These are phyloP conservation scores for Ectemnius cavifrons DNA, from an alignment of 2,888 invertebrate species.

Conservation along the genomic window DNA sequence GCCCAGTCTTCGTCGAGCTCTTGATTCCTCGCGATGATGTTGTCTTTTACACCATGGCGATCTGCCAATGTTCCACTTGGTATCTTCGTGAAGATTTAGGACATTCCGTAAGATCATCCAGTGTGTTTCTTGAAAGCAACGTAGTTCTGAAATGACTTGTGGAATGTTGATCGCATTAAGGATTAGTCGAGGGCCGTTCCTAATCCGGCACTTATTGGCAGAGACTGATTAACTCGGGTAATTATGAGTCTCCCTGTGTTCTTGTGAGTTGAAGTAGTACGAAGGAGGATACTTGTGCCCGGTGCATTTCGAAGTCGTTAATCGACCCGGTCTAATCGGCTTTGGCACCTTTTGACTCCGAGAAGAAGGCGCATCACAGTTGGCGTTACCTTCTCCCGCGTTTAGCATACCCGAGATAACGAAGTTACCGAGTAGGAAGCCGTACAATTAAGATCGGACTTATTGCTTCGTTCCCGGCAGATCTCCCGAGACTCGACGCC, in stretches of 20 bases:
- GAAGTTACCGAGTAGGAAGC: slow-evolving; percentile 32
- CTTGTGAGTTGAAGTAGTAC: neutral
- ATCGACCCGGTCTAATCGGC: neutral
- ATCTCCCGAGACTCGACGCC: neutral
- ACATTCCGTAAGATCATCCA: neutral
- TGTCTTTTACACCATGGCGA: neutral
- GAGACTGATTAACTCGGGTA: too few relatives aligned
- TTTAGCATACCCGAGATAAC: slow-evolving; percentile 20
- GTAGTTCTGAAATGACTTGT: too few relatives aligned
- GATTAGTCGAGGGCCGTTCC: too few relatives aligned
- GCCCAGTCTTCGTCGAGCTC: neutral
- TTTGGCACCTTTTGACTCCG: neutral
- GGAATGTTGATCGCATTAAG: too few relatives aligned
- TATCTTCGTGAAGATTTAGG: neutral
- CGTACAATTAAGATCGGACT: slow-evolving; percentile 29
- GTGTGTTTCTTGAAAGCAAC: neutral
- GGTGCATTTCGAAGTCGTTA: neutral
- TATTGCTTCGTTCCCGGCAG: slow-evolving; percentile 9
- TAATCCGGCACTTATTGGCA: too few relatives aligned
- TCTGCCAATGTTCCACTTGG: neutral
- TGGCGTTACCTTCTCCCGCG: neutral
- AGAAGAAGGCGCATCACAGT: neutral
- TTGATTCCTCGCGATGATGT: neutral
- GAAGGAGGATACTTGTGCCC: neutral
- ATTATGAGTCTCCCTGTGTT: too few relatives aligned